Evolutionary conservation across 2,113 vertebrate species (phyloP), one percentile per base, ranked within the genome.

Genomic region (Columbina picui): DNA sequence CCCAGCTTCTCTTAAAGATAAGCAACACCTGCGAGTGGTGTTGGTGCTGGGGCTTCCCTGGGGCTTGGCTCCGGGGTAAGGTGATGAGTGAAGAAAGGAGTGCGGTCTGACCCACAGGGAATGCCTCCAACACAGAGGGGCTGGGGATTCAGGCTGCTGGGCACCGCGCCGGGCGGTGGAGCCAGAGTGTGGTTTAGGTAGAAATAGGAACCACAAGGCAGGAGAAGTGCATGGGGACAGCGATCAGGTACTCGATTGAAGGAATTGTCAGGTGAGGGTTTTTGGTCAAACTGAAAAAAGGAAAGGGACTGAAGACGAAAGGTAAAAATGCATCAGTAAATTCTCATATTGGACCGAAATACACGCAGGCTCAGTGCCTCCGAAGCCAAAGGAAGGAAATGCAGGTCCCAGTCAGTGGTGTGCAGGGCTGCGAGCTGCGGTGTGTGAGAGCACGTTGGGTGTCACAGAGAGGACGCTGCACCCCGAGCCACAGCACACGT

Each of bases 401-500:
- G 5, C 9, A 14, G 13, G 16, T 50, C 20, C 19, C 0, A 2
- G 12, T 34, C 60, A 71, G 57, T 0, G 9, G 39, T 6, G 34
- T 8, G 50, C 22, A 56, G 70, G 22, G 14, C 69, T 11, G 16
- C 12, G 20, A 15, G 50, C 17, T 0, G 1, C 16, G 12, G 17
- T 0, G 2, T 0, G 1, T 47, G 69, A 12, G n/a, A 22, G 22
- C 17, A 2, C 50, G 15, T 27, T 14, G 29, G 34, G 2, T 9
- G 23, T 19, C 3, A 4, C 4, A 23, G 60, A n/a, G 34, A 41
- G 15, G 61, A 34, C 19, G 34, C 29, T 0, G 7, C 8, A 18
- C 60, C 14, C 19, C 0, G 4, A 11, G 11, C 39, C n/a, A n/a
- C n/a, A n/a, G n/a, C n/a, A n/a, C n/a, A n/a, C n/a, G n/a, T n/a